Evolutionary conservation across 2,113 vertebrate genomes (phyloP).

Genomic region (Picathartes gymnocephalus): DNA sequence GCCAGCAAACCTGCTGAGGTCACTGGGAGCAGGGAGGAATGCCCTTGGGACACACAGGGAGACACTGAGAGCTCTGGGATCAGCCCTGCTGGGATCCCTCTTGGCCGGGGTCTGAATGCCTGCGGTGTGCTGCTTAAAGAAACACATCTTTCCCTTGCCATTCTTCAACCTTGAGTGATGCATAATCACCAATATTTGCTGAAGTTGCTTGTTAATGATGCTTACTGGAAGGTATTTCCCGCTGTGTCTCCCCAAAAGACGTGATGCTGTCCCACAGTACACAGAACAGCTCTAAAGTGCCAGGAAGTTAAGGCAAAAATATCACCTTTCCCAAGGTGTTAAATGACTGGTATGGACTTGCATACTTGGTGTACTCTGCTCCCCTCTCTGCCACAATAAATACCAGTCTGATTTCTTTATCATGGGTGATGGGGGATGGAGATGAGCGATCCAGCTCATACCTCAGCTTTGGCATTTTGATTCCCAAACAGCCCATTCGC

Average conservation of each 20-base stretch:
- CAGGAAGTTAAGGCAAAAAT: not conserved
- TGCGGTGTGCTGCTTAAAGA: not conserved
- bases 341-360: not conserved
- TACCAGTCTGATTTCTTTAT: slow-evolving; percentile 30
- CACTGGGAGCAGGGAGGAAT: not conserved
- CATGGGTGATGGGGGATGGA: not conserved
- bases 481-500: slow-evolving; percentile 58
- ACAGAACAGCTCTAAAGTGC: not conserved
- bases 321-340: not conserved
- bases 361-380: not conserved
- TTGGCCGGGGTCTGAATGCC: not conserved
- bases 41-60: not conserved
- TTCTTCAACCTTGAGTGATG: not conserved
- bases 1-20: not conserved
- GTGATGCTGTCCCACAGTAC: not conserved
- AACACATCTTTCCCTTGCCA: not conserved
- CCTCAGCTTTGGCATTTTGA: slow-evolving; percentile 59
- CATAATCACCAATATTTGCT: not conserved
- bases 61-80: not conserved
- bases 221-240: not conserved
- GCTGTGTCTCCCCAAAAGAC: not conserved
- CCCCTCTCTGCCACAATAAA: slow-evolving; percentile 1
- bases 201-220: not conserved
- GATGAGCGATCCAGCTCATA: slow-evolving; percentile 36
- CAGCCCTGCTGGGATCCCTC: not conserved